Evolutionary conservation across 2,888 invertebrate species (phyloP), one percentile per base, ranked within the genome.

Genomic region (Opisthograptis luteolata): DNA sequence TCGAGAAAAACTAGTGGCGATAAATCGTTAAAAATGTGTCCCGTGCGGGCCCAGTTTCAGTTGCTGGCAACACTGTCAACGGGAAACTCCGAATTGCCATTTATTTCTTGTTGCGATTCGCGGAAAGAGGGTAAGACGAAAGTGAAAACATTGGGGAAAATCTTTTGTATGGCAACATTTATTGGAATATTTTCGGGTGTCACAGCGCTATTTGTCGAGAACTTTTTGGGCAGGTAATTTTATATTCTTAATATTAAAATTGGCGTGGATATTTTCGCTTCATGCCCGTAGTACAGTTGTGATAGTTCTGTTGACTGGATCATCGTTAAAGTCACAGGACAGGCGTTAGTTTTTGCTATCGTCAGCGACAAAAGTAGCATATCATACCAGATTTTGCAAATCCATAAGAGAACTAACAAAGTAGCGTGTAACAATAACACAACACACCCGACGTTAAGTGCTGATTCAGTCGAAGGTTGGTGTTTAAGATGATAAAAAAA

Each of bases 1-100:
- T 24, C 35, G 13, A 20, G 32, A 35, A 31, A 35, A 30, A 30
- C 36, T 31, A 42, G 27, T 30, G 28, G 15, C 49, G 50, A 46
- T 53, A 57, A 57, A 57, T 53, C 43, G 37, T 50, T 34, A 31
- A 37, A 57, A 54, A 58, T 54, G 50, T 41, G 10, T 50, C 57
- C 50, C 57, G 30, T n/a, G n/a, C n/a, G n/a, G 43, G 43, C 27
- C 10, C n/a, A n/a, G n/a, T 22, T 14, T 6, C 25, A 14, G 36
- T 25, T 10, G 10, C 31, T 22, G 37, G 37, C 31, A 45, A 32
- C 32, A 41, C 46, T 46, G 50, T 37, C 42, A 41, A 13, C 41
- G 32, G 9, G 20, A 25, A 31, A 42, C 41, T 36, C 22, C 6
- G 46, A 13, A 37, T 20, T 32, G 42, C 42, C 42, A 31, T 49